Conservation (phyloP, 2,888 invertebrate genomes). For the Lydus trimaculatus region DNA sequence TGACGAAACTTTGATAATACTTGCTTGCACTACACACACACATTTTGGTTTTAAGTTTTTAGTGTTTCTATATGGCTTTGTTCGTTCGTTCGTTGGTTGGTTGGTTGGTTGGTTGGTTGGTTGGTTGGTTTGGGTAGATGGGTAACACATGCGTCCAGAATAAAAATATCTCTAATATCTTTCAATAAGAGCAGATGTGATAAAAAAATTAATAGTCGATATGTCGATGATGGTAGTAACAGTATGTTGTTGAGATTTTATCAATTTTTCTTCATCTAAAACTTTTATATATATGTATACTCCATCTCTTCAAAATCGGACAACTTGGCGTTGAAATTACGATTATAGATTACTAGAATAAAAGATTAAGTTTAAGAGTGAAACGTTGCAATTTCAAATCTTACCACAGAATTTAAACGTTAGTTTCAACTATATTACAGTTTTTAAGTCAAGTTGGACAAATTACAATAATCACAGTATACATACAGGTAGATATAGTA, state of each 20-base stretch:
- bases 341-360: too few species aligned
- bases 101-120: too few species aligned
- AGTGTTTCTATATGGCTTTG: too few species aligned
- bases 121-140: background rate
- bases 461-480: too few species aligned
- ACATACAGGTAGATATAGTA: too few species aligned
- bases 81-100: background rate
- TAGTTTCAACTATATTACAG: too few species aligned
- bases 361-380: too few species aligned
- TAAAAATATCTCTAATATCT: background rate
- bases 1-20: constrained; percentile 7
- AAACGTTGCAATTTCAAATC: too few species aligned
- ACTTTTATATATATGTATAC: background rate
- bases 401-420: too few species aligned
- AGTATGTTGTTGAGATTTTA: background rate
- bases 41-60: background rate
- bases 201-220: background rate
- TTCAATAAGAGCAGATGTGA: background rate
- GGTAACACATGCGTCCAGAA: background rate
- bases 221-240: background rate
- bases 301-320: background rate
- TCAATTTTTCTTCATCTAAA: background rate
- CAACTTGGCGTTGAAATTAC: background rate
- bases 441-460: too few species aligned
- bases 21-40: background rate